Percentiles rank a stretch among this genome's conserved stretches.
phyloP scores from a whole-genome alignment of 35 echinoderm and acorn worm species.

The Heliocidaris erythrogramma region DNA sequence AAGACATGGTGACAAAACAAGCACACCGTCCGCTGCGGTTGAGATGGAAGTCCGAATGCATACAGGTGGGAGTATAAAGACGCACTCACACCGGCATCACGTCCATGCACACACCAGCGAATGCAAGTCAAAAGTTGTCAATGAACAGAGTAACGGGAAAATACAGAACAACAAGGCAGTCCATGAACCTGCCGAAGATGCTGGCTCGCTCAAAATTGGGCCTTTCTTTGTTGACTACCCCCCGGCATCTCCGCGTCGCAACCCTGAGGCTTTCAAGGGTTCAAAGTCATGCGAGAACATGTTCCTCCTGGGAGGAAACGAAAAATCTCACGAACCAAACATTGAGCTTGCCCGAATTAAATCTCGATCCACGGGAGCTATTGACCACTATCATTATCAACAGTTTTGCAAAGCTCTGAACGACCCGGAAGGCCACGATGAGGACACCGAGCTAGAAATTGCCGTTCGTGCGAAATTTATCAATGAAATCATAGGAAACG shows the following conservation, averaged over 20 bases:
- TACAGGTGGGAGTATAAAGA: conserved; percentile 11
- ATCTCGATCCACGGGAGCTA: conserved; percentile 26
- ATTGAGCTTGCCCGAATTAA: not conserved
- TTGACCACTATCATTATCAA: conserved; percentile 13
- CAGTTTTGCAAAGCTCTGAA: conserved; percentile 18
- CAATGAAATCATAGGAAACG: not conserved
- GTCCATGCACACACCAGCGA: not conserved
- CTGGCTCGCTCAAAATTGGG: not conserved
- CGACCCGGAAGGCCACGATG: not conserved
- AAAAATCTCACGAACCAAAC: not conserved
- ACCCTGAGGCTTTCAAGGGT: not conserved
- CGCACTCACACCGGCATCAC: not conserved
- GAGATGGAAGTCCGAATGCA: conserved; percentile 47
- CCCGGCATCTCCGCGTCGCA: not conserved
- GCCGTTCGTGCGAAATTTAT: not conserved
- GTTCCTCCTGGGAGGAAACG: not conserved
- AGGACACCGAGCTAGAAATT: not conserved
- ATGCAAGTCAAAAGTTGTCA: not conserved
- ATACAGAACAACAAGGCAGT: not conserved
- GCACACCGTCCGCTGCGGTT: not conserved
- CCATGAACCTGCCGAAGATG: not conserved
- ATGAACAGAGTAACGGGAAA: not conserved
- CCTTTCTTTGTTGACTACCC: conserved; percentile 48
- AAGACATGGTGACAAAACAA: not conserved
- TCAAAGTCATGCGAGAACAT: conserved; percentile 48